phyloP scores from a whole-genome alignment of 2,113 vertebrate species.

The Leucosticte australis region DNA sequence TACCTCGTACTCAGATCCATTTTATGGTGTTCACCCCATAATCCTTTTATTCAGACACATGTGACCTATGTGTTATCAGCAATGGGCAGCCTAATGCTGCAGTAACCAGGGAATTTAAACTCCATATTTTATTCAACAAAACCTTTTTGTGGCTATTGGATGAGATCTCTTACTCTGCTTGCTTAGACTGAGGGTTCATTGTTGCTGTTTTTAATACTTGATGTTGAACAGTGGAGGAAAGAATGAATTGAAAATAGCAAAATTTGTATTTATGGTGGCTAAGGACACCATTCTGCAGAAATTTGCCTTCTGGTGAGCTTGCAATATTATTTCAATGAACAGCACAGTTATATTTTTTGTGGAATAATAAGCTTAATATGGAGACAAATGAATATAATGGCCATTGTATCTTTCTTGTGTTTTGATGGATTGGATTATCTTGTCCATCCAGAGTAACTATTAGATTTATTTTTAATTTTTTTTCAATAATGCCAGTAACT shows the following conservation, averaged over 20 bases:
- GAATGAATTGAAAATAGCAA: neutral
- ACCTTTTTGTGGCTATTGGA: neutral
- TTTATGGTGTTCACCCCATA: neutral
- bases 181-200: neutral
- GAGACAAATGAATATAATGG: neutral
- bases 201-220: neutral
- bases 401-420: neutral
- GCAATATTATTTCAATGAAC: conserved; percentile 10
- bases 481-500: conserved; percentile 9
- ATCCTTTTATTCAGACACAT: neutral
- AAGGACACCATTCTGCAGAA: neutral
- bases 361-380: conserved; percentile 14
- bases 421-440: conserved; percentile 4
- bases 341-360: neutral
- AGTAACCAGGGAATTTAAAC: neutral
- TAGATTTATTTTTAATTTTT: conserved; percentile 19
- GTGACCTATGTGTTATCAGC: neutral
- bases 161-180: neutral
- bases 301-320: conserved; percentile 24
- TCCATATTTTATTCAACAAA: neutral
- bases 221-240: neutral
- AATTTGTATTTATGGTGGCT: neutral
- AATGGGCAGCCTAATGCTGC: neutral
- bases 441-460: neutral
- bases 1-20: neutral